These are phyloP conservation scores for Macroglossus sobrinus DNA, from an alignment of 2,113 vertebrate species.

Conservation along the genomic window DNA sequence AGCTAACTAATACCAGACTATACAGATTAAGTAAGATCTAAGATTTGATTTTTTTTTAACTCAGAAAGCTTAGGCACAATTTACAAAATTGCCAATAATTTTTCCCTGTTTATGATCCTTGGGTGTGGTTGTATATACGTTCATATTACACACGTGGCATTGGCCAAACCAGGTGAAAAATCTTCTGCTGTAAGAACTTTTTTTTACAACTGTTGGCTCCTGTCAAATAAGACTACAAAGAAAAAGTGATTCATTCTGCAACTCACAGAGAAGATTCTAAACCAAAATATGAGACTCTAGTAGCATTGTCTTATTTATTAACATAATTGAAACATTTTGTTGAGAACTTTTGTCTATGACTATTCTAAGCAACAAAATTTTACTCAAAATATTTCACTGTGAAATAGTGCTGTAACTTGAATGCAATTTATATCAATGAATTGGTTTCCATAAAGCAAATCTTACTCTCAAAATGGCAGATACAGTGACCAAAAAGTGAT, in stretches of 20 bases:
- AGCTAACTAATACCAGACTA: neutral
- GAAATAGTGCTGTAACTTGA: slow-evolving; percentile 73
- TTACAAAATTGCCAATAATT: neutral
- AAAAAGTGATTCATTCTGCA: neutral
- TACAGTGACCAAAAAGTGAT: slow-evolving; percentile 68
- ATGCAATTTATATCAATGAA: slow-evolving; percentile 44
- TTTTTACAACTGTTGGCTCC: neutral
- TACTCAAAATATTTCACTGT: slow-evolving; percentile 79
- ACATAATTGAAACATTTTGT: slow-evolving; percentile 82
- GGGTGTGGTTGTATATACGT: neutral
- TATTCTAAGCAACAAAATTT: slow-evolving; percentile 75
- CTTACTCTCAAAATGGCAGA: slow-evolving; percentile 72
- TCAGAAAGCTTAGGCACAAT: neutral
- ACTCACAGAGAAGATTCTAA: slow-evolving; percentile 2
- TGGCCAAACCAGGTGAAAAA: neutral
- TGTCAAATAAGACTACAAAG: neutral
- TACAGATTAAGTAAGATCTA: neutral
- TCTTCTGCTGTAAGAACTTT: neutral
- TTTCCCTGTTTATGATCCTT: neutral
- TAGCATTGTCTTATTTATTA: slow-evolving; percentile 78
- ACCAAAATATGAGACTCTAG: slow-evolving; percentile 30
- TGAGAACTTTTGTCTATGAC: slow-evolving; percentile 78
- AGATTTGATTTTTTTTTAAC: neutral
- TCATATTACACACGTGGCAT: neutral
- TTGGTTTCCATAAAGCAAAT: slow-evolving; percentile 77